Evolutionary conservation across 2,888 invertebrate genomes (phyloP).

Genomic region (Acrobasis consociella): DNA sequence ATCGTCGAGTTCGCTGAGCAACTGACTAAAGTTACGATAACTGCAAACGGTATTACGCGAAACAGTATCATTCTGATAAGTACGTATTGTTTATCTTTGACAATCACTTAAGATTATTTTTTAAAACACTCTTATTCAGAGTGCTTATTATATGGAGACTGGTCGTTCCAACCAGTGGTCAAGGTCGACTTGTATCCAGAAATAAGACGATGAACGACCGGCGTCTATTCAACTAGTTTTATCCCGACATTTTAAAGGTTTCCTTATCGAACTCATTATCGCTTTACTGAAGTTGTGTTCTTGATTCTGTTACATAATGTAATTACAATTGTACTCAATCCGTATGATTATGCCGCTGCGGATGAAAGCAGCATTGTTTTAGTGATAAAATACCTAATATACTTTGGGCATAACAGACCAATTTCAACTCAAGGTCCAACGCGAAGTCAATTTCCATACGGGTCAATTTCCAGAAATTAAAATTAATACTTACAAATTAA

Average conservation of each 20-base stretch:
- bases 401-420: too few species aligned
- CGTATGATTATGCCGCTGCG: neutral
- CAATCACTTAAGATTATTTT: slow-evolving; percentile 3
- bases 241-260: neutral
- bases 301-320: neutral
- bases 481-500: too few species aligned
- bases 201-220: neutral
- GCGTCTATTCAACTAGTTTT: neutral
- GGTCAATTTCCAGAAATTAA: too few species aligned
- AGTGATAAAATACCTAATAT: neutral
- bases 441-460: too few species aligned
- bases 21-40: slow-evolving; percentile 37
- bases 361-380: neutral
- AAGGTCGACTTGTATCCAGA: slow-evolving; percentile 6
- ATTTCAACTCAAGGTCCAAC: too few species aligned
- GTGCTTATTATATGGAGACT: neutral
- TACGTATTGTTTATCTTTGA: slow-evolving; percentile 12
- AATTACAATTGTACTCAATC: neutral
- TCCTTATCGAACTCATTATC: neutral
- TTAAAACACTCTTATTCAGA: neutral
- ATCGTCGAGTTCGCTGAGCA: slow-evolving; percentile 49
- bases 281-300: neutral
- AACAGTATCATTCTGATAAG: slow-evolving; percentile 12
- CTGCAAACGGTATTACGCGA: neutral
- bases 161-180: neutral